phyloP scores from a whole-genome alignment of 1,140 invertebrate genomes.

The Brachionus angularis region DNA sequence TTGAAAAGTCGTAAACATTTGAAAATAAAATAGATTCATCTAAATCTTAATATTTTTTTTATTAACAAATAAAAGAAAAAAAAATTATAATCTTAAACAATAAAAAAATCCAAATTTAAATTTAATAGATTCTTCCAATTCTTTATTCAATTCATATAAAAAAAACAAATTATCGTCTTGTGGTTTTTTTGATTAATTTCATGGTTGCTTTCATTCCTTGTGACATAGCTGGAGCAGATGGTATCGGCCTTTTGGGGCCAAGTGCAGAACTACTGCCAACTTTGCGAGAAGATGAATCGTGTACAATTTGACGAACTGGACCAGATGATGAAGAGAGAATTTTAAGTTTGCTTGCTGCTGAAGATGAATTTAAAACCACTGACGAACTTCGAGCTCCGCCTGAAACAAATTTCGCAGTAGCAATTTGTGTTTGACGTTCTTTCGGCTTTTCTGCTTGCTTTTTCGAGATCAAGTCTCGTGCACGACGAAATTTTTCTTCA shows the following conservation, averaged over 20 bases:
- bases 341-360: slow-evolving; percentile 3
- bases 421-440: slow-evolving; percentile 28
- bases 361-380: not conserved
- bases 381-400: not conserved
- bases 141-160: no score
- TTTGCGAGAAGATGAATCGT: slow-evolving; percentile 1
- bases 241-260: slow-evolving; percentile 4
- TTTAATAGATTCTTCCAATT: no score
- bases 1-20: no score
- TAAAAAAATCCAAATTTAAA: no score
- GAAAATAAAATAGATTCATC: no score
- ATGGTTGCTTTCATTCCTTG: slow-evolving; percentile 33
- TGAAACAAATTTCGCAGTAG: slow-evolving; percentile 29
- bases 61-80: no score
- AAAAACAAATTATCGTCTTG: slow-evolving; percentile 5
- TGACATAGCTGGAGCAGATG: not conserved
- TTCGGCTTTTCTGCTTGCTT: slow-evolving; percentile 37
- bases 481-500: slow-evolving; percentile 39
- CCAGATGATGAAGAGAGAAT: not conserved
- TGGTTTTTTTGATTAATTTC: slow-evolving; percentile 28
- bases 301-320: slow-evolving; percentile 15
- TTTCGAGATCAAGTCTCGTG: slow-evolving; percentile 5
- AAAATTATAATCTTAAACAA: no score
- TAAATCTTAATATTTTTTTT: no score
- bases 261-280: not conserved